phyloP scores from a whole-genome alignment of 2,888 invertebrate species.

The Drosophila gaucha region DNA sequence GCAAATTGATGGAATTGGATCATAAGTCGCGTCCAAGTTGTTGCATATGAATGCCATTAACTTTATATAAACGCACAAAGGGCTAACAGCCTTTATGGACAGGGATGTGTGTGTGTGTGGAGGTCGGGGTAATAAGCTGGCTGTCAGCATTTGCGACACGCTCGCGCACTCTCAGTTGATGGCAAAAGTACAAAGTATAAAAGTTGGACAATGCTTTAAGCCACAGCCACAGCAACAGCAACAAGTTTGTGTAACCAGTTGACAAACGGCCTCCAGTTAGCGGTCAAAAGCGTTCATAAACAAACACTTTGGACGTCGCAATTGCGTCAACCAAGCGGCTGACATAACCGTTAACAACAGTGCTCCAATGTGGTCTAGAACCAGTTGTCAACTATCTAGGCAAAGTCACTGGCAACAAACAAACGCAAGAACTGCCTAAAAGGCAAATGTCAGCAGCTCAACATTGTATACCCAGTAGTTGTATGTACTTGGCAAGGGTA shows the following conservation, averaged over 20 bases:
- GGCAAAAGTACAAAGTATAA: constrained; percentile 48
- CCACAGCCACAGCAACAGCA: constrained; percentile 11
- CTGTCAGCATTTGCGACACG: constrained; percentile 68
- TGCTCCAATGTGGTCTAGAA: constrained; percentile 36
- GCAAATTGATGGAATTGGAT: constrained; percentile 63
- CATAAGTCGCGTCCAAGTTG: constrained; percentile 54
- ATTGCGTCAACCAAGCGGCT: constrained; percentile 28
- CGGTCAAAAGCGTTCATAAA: constrained; percentile 67
- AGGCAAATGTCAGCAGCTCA: background rate
- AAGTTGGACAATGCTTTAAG: constrained; percentile 45
- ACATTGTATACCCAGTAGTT: background rate
- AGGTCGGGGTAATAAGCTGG: constrained; percentile 40
- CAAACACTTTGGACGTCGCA: constrained; percentile 27
- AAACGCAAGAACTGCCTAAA: background rate
- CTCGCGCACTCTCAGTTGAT: constrained; percentile 33
- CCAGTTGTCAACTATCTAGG: constrained; percentile 32
- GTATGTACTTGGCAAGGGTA: background rate
- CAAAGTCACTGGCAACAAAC: constrained; percentile 3
- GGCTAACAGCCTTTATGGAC: background rate
- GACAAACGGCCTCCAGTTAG: constrained; percentile 51
- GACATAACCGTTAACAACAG: constrained; percentile 67
- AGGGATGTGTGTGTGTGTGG: background rate
- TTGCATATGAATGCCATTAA: constrained; percentile 45
- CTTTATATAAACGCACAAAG: constrained; percentile 34
- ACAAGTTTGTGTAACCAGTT: constrained; percentile 61